Evolutionary conservation across 2,797 vertebrate genomes (phyloP).

Genomic region (Anableps anableps): DNA sequence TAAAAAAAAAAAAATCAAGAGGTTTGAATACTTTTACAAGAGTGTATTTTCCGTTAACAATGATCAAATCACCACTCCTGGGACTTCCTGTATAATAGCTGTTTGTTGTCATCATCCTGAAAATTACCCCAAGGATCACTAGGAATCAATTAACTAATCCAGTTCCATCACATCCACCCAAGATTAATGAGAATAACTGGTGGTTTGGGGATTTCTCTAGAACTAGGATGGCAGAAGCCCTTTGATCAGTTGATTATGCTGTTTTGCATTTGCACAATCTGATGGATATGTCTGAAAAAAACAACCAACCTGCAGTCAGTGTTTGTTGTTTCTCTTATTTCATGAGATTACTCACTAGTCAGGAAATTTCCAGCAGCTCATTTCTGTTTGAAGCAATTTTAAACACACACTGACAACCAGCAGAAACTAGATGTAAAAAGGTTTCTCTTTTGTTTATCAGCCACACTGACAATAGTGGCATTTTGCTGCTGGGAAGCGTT

Average conservation of each 20-base stretch:
- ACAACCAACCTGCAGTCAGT: slow-evolving; percentile 8
- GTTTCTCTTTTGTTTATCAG: not conserved
- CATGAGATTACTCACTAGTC: not conserved
- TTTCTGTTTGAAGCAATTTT: slow-evolving; percentile 8
- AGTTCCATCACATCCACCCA: slow-evolving; percentile 49
- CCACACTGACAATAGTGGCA: slow-evolving; percentile 16
- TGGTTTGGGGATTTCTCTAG: slow-evolving; percentile 36
- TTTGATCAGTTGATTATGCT: slow-evolving; percentile 9
- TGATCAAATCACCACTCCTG: slow-evolving; percentile 14
- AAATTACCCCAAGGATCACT: slow-evolving; percentile 55
- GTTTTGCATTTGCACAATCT: not conserved
- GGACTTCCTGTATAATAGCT: slow-evolving; percentile 33
- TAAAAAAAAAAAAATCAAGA: not conserved
- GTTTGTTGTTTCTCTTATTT: slow-evolving; percentile 3
- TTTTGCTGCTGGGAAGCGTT: slow-evolving; percentile 56
- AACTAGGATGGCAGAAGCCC: slow-evolving; percentile 6
- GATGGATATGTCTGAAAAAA: not conserved
- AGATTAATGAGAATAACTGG: slow-evolving; percentile 61
- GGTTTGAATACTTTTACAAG: not conserved
- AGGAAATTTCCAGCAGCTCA: not conserved
- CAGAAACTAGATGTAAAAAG: slow-evolving; percentile 5
- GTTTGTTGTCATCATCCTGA: slow-evolving; percentile 48
- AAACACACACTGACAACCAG: not conserved
- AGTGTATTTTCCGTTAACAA: slow-evolving; percentile 23
- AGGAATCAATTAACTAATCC: slow-evolving; percentile 60